These are phyloP conservation scores for Tromatobia lineatoria DNA, from an alignment of 2,888 invertebrate genomes.

Conservation along the genomic window DNA sequence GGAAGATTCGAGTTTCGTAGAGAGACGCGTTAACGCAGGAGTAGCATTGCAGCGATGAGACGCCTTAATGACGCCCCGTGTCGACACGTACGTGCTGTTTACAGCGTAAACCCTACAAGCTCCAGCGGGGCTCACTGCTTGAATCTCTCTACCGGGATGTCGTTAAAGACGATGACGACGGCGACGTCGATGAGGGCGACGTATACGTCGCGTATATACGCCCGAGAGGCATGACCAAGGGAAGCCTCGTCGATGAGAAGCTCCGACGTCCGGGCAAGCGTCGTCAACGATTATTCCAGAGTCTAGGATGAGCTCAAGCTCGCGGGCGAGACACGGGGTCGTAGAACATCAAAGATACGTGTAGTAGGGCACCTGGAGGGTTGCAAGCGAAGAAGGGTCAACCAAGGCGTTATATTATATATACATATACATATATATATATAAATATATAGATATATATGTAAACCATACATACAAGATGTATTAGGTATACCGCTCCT, in stretches of 20 bases:
- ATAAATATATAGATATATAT: not conserved
- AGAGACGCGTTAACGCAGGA: slow-evolving; percentile 33
- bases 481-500: slow-evolving; percentile 51
- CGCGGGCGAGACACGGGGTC: slow-evolving; percentile 19
- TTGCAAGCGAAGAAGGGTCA: slow-evolving; percentile 50
- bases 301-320: slow-evolving; percentile 45
- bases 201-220: slow-evolving; percentile 46
- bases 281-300: slow-evolving; percentile 62
- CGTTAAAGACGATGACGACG: slow-evolving; percentile 53
- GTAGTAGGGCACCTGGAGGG: slow-evolving; percentile 45
- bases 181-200: slow-evolving; percentile 44
- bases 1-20: not conserved
- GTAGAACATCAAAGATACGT: slow-evolving; percentile 62
- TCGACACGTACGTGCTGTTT: slow-evolving; percentile 81
- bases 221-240: slow-evolving; percentile 34
- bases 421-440: slow-evolving; percentile 3
- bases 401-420: slow-evolving; percentile 48
- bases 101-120: slow-evolving; percentile 79
- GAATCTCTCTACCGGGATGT: slow-evolving; percentile 62
- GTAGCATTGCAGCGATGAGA: slow-evolving; percentile 43
- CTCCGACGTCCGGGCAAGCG: slow-evolving; percentile 57
- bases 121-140: slow-evolving; percentile 55
- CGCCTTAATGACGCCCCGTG: slow-evolving; percentile 81
- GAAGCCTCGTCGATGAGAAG: slow-evolving; percentile 58
- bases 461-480: slow-evolving; percentile 11